These are phyloP conservation scores for Amiota mariae DNA, from an alignment of 2,888 invertebrate species.

Conservation along the genomic window DNA sequence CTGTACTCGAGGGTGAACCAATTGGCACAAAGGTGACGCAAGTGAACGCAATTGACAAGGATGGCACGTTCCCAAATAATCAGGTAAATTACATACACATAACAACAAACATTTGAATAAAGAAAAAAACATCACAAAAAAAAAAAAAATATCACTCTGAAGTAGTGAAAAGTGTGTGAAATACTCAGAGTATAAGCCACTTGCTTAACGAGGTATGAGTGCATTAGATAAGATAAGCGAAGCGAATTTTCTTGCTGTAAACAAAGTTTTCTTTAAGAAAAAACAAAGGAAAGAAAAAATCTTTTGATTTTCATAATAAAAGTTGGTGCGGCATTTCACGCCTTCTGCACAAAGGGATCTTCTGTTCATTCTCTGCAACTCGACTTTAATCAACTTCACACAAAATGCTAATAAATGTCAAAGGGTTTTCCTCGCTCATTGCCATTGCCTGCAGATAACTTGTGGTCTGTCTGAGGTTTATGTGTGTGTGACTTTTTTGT, in stretches of 20 bases:
- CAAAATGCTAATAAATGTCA: conserved; percentile 64
- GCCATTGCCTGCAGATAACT: too few relatives aligned
- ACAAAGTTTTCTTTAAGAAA: too few relatives aligned
- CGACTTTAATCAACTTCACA: conserved; percentile 32
- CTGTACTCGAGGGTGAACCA: conserved; percentile 94
- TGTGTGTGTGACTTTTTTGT: conserved; percentile 11
- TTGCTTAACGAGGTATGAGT: conserved; percentile 15
- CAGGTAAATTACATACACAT: conserved; percentile 78
- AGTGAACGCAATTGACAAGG: conserved; percentile 96
- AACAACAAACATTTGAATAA: not conserved
- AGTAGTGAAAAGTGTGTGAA: not conserved
- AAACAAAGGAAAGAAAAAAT: too few relatives aligned
- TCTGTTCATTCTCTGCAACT: too few relatives aligned
- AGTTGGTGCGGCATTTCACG: not conserved
- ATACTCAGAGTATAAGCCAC: not conserved
- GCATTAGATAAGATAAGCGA: conserved; percentile 8
- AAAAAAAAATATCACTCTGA: not conserved
- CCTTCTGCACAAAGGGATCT: not conserved
- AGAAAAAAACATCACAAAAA: not conserved
- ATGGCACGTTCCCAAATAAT: conserved; percentile 95
- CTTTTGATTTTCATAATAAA: not conserved
- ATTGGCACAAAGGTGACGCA: conserved; percentile 96
- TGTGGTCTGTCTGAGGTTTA: too few relatives aligned
- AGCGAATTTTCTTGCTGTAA: not conserved
- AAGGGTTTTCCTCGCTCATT: conserved; percentile 56